Base-by-base conservation (phyloP, 2,113 vertebrate genomes). In the Mobula birostris region DNA sequence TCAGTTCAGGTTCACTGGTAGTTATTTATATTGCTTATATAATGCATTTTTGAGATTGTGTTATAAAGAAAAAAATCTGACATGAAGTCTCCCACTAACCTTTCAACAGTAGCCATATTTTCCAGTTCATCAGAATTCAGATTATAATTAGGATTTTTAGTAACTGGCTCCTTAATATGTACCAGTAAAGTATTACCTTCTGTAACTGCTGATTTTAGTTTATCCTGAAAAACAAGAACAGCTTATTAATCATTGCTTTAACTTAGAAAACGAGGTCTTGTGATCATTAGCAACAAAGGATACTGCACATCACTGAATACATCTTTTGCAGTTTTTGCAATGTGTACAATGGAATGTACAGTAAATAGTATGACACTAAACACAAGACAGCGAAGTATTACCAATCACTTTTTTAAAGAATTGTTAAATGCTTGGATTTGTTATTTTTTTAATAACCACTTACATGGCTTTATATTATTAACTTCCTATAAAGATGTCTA, bases 91-190 rank as follows among this genome's bases (percentile, higher is more conserved):
- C 85, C 32, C 61, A 94, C 95, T 95, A 70, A 99, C 98, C 98
- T 98, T 96, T 98, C 97, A 94, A 98, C 97, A 0, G 98, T 99
- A 94, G 97, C 97, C 90, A 98, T 97, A 94, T 99, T 99, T 95
- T 99, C 98, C 94, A 97, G 94, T 95, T 98, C 98, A 80, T 98
- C 98, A 17, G 97, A 97, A 94, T 97, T 99, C 87, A 98, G 97
- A 90, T 96, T 97, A 95, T 97, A 96, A 93, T 95, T 96, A 32
- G 97, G 96, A 0, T 96, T 96, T 95, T 97, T 97, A 70, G 96
- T 97, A 74, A 97, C 97, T 82, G 98, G 98, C 88, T 98, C 98
- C 95, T 97, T 98, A 95, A 99, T 98, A 48, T 98, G 99, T 0
- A 97, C 96, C 19, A 99, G 95, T 79, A 99, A 94, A 0, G 97